Evolutionary conservation across 2,797 vertebrate genomes (phyloP).

Genomic region (Staurois parvus): DNA sequence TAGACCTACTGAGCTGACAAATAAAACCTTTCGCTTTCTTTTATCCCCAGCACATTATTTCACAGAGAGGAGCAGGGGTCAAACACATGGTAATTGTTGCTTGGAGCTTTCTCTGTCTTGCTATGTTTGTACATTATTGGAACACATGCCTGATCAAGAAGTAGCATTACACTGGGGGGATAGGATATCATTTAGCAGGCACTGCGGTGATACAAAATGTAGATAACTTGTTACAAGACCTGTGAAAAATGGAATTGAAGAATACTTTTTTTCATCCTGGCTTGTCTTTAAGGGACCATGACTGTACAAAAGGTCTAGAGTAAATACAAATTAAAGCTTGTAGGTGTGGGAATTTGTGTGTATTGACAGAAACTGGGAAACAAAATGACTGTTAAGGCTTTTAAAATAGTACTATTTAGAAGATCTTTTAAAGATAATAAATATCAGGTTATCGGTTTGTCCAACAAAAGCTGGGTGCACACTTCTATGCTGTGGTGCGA

Average conservation of each 20-base stretch:
- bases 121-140: not conserved
- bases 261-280: not conserved
- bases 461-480: too few species aligned
- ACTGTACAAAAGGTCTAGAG: too few species aligned
- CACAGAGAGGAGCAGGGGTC: not conserved
- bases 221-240: not conserved
- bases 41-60: not conserved
- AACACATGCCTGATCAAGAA: not conserved
- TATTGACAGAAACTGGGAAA: too few species aligned
- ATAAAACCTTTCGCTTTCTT: not conserved
- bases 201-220: not conserved
- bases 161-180: not conserved
- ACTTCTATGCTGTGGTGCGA: too few species aligned
- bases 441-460: too few species aligned
- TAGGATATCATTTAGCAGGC: not conserved
- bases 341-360: too few species aligned
- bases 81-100: constrained; percentile 16
- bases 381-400: too few species aligned
- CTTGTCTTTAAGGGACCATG: not conserved
- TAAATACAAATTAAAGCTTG: too few species aligned
- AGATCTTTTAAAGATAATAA: too few species aligned
- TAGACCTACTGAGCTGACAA: constrained; percentile 11
- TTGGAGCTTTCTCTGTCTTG: constrained; percentile 10
- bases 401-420: too few species aligned
- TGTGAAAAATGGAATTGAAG: not conserved